A percentile compares a stretch with the other conserved stretches of the same genome.
Evolutionary conservation across 1,140 invertebrate species (phyloP).

Genomic region (Bombus turneri): DNA sequence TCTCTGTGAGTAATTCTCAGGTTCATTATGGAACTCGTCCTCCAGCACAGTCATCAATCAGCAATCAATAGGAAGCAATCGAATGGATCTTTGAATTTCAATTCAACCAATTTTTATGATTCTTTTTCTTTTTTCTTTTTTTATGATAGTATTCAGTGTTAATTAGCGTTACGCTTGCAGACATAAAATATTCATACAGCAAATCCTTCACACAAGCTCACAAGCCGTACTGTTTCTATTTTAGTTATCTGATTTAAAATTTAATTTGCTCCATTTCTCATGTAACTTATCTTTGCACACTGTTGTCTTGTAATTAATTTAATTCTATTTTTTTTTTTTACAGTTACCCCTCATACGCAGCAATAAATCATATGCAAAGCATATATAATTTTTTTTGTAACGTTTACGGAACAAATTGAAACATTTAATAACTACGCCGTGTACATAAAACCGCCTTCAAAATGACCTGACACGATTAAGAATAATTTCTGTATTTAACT

Average conservation of each 20-base stretch:
- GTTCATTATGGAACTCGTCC: constrained; percentile 17
- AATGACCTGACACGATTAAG: neutral
- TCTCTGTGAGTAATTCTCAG: constrained; percentile 56
- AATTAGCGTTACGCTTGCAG: constrained; percentile 43
- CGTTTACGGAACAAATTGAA: neutral
- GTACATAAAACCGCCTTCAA: neutral
- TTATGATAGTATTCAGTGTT: constrained; percentile 31
- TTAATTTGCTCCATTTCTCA: constrained; percentile 57
- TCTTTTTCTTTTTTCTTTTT: constrained; percentile 7
- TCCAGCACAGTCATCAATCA: constrained; percentile 18
- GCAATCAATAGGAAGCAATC: constrained; percentile 7
- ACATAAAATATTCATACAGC: constrained; percentile 32
- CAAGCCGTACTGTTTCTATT: constrained; percentile 1
- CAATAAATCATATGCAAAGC: neutral
- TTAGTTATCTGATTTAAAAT: constrained; percentile 47
- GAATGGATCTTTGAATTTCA: constrained; percentile 29
- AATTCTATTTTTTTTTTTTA: neutral
- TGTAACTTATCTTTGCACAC: constrained; percentile 39
- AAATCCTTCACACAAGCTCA: constrained; percentile 18
- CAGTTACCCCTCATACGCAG: constrained; percentile 11
- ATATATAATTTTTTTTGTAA: neutral
- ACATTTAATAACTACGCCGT: neutral
- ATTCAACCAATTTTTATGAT: constrained; percentile 33
- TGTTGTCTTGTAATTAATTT: constrained; percentile 17
- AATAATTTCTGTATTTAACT: constrained; percentile 29